Conservation (phyloP, 2,113 vertebrate species). For the Proteles cristata region DNA sequence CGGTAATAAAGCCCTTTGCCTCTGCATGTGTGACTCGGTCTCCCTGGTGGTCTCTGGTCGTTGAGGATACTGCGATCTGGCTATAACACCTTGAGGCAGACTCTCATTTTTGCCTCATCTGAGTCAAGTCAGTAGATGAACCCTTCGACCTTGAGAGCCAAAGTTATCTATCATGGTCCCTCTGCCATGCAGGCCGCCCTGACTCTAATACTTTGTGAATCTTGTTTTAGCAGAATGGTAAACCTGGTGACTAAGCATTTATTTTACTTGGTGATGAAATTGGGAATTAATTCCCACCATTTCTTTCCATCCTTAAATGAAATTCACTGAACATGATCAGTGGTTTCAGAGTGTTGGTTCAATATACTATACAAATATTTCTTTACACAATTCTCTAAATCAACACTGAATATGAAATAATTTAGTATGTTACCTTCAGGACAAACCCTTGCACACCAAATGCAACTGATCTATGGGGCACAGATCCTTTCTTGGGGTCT, state of each 20-base stretch:
- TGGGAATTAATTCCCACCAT: background rate
- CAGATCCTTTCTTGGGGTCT: background rate
- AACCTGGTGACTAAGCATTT: background rate
- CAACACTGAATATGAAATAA: background rate
- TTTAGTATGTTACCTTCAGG: background rate
- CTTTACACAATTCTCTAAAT: background rate
- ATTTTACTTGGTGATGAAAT: background rate
- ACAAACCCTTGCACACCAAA: background rate
- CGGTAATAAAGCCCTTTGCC: too few species aligned
- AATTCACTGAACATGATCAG: background rate
- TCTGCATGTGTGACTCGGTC: too few species aligned
- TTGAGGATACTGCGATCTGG: too few species aligned
- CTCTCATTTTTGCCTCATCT: background rate
- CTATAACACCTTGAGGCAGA: background rate
- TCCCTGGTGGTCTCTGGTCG: too few species aligned
- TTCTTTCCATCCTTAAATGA: background rate
- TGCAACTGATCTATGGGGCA: background rate
- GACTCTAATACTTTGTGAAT: background rate
- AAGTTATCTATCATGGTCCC: fast-evolving
- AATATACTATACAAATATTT: background rate
- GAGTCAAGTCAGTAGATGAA: background rate
- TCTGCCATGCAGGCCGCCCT: fast-evolving
- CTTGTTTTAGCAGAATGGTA: background rate
- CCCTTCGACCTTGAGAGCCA: background rate
- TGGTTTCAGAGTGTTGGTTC: background rate